Base-by-base conservation (phyloP, 2,113 vertebrate species). In the Motacilla tschutschensis region DNA sequence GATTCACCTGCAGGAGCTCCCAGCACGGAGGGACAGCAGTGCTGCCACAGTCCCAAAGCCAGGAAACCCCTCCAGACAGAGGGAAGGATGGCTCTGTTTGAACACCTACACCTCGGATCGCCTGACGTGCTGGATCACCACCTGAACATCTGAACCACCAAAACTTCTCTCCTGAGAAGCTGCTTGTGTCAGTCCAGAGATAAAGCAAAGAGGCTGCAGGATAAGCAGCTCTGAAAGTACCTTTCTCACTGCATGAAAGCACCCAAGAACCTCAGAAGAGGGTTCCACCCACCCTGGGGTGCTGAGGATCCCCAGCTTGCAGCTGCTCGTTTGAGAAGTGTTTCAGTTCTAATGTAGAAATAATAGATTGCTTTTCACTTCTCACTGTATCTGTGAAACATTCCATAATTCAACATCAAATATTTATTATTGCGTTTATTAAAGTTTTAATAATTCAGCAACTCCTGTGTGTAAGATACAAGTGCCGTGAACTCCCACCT, bases 341-440 rank as follows among this genome's bases (percentile, higher is more conserved):
- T 87, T 95, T 93, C 89, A 92, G 82, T 88, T 92, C 94, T 94
- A 95, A 95, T 57, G 93, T 81, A 94, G 93, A 95, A 90, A 88
- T 93, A 96, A 96, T 89, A 91, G 90, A 94, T 95, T 59, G 0
- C 82, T 95, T 96, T 94, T 95, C 7, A 20, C 92, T 79, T 97
- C 94, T 72, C 92, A 96, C 88, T 90, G 90, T 97, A 95, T 96
- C 96, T 92, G 90, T 71, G 90, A 96, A 97, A 94, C 83, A 85
- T 91, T 94, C 95, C 95, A 95, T 97, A 97, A 97, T 97, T 96
- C 96, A 94, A 84, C 95, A 97, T 97, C 95, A 97, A 97, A 97
- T 97, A 97, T 97, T 97, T 97, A 97, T 96, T 91, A 95, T 96
- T 94, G 93, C 95, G 36, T 97, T 97, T 97, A 97, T 97, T 97